These are phyloP conservation scores for Tetranychus truncatus DNA, from an alignment of 2,888 invertebrate species.

Conservation along the genomic window DNA sequence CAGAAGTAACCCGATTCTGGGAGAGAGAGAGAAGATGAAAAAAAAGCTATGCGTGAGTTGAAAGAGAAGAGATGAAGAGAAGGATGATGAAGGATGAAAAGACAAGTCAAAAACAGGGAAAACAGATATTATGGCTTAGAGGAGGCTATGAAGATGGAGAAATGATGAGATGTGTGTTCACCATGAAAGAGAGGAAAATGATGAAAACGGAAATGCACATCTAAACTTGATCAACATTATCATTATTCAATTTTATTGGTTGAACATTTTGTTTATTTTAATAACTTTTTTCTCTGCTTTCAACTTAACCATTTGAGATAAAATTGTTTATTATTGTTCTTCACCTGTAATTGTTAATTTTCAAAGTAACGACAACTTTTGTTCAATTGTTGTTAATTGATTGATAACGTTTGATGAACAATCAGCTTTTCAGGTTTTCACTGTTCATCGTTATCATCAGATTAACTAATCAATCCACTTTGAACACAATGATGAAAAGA, in stretches of 20 bases:
- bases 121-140: neutral
- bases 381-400: too few species aligned
- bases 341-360: too few species aligned
- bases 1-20: constrained; percentile 3
- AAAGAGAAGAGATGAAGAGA: neutral
- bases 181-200: neutral
- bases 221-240: too few species aligned
- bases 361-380: too few species aligned
- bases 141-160: neutral
- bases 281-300: too few species aligned
- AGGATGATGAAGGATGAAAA: neutral
- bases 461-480: neutral
- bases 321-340: too few species aligned
- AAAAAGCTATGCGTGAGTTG: neutral
- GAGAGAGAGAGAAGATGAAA: constrained; percentile 1
- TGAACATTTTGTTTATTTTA: too few species aligned
- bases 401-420: neutral
- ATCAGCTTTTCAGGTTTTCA: neutral
- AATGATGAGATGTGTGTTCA: neutral
- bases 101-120: neutral
- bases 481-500: neutral
- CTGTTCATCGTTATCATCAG: neutral
- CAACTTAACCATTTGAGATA: neutral
- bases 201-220: too few species aligned
- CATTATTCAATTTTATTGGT: too few species aligned